Evolutionary conservation across 2,797 vertebrate genomes (phyloP), one percentile per base, ranked within the genome.

Genomic region (Mycteria americana): DNA sequence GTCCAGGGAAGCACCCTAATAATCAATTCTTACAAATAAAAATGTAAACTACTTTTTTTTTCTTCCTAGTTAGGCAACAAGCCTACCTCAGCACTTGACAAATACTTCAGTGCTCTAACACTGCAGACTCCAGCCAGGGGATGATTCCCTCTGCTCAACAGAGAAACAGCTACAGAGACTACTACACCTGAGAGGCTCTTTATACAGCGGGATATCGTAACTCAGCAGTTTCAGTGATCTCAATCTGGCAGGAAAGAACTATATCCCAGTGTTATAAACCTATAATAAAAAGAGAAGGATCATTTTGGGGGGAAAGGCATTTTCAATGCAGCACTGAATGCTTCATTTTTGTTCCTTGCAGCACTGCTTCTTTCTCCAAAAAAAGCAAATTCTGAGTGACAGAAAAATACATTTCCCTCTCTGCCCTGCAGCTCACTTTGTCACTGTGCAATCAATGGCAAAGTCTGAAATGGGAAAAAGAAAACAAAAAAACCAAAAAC

Each of bases 341-440:
- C 65, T 95, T 96, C 75, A 83, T 88, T 97, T 97, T 92, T 89
- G 72, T 81, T 91, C 94, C 87, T 95, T 94, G 94, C 95, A 96
- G 89, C 73, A 79, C 33, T 53, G 51, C 73, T 88, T 10, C 65
- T 64, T 91, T 91, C 56, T 94, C 76, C 73, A 94, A 95, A 87
- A 97, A 95, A 95, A 89, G 84, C 86, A 96, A 97, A 97, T 95
- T 88, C 64, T 94, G 92, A 97, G 73, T 13, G 85, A 97, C 96
- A 97, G 92, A 75, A 92, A 96, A 97, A 94, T 96, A 95, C 87
- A 96, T 96, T 96, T 97, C 57, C 50, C 83, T 91, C 67, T 96
- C 59, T 97, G 94, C 96, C 97, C 96, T 96, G 82, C 89, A 97
- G 97, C 96, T 94, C 89, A 53, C 68, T 88, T 80, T 78, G 39